Base-by-base conservation (phyloP, 2,797 vertebrate species). In the Melopsittacus undulatus region DNA sequence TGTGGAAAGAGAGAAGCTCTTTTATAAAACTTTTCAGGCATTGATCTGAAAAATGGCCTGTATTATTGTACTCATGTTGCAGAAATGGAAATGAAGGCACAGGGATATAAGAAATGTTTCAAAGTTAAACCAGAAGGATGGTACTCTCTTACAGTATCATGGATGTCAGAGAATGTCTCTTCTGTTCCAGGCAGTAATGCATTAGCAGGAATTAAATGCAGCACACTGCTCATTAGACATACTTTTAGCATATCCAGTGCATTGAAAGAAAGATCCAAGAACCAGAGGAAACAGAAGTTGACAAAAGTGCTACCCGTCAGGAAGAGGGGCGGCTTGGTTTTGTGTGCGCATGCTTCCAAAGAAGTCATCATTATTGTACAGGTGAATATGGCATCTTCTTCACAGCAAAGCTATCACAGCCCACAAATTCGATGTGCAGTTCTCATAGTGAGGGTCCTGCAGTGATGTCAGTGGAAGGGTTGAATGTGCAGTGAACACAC, bases 351-450 rank as follows among this genome's bases (percentile, higher is more conserved):
- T 27, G 7, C 21, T 87, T 92, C 38, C 70, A 45, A 69, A 72
- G n/a, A 79, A 73, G 17, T 38, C 17, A 34, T 46, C 2, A 0
- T 51, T 70, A 30, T 2, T 52, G 26, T 46, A 20, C 11, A 40
- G 54, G 19, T 29, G 32, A 79, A 54, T 24, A 6, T 3, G 9
- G 9, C 15, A 29, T 11, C 45, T 32, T 75, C 70, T 49, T 54
- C n/a, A 56, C 27, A 32, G 32, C 12, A 72, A 82, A 89, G 9
- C 9, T 38, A 72, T 29, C 27, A 49, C 38, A 83, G 5, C 21
- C 30, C 22, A 46, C 3, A 8, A 7, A 46, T 49, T n/a, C 0
- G 0, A 46, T 20, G 17, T 20, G 56, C 57, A 27, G 1, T 13
- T 9, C 38, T 80, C 32, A 29, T 18, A 75, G 34, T 7, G n/a